Percentiles rank a stretch among this genome's conserved stretches.
Evolutionary conservation across 2,888 invertebrate genomes (phyloP).

Genomic region (Lymantria monacha): DNA sequence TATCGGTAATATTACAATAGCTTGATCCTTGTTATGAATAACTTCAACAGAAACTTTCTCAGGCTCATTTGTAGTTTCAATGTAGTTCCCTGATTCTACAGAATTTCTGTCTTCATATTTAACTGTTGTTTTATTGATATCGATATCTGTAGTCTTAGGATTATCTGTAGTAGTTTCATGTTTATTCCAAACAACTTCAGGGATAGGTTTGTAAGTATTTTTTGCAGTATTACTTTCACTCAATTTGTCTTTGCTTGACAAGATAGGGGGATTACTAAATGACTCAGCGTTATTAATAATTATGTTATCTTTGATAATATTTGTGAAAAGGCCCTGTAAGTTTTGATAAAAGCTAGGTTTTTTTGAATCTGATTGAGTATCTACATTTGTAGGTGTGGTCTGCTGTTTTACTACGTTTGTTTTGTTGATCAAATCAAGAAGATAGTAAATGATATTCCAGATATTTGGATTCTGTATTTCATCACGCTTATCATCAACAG

Average conservation of each 20-base stretch:
- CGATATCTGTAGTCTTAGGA: not conserved
- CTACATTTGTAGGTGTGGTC: not conserved
- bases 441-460: not conserved
- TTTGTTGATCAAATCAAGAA: not conserved
- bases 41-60: not conserved
- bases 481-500: not conserved
- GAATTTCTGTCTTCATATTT: not conserved
- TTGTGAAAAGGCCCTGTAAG: conserved; percentile 19
- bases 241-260: not conserved
- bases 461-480: not conserved
- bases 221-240: not conserved
- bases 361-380: conserved; percentile 1
- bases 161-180: not conserved
- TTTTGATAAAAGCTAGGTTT: conserved; percentile 10
- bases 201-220: not conserved
- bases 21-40: not conserved
- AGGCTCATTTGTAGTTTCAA: not conserved
- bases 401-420: not conserved
- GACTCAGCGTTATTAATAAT: conserved; percentile 16
- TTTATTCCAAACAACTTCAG: not conserved
- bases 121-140: not conserved
- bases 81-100: not conserved
- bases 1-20: not conserved
- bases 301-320: conserved; percentile 20
- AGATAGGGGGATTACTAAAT: not conserved